Conservation (phyloP, 2,113 vertebrate genomes). For the Hippocampus barbouri region DNA sequence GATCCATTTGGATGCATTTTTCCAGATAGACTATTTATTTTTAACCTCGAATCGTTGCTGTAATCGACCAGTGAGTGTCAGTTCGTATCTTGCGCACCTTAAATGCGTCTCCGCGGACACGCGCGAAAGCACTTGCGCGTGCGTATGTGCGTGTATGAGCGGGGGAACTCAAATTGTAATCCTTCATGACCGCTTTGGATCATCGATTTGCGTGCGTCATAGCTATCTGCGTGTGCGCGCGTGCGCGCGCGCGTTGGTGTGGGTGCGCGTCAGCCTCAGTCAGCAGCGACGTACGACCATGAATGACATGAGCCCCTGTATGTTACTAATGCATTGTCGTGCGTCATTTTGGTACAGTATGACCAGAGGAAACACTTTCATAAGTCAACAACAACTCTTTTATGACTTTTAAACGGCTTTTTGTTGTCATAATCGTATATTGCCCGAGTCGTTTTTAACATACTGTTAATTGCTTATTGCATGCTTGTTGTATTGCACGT, state of each 20-base stretch:
- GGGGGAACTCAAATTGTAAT: neutral
- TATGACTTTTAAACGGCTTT: neutral
- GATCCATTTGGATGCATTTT: neutral
- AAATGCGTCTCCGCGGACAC: too few relatives aligned
- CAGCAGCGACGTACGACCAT: constrained; percentile 26
- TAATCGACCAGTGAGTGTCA: too few relatives aligned
- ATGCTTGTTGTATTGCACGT: too few relatives aligned
- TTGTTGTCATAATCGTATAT: neutral
- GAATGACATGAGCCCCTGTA: constrained; percentile 25
- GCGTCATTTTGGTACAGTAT: neutral
- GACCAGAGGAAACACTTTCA: neutral
- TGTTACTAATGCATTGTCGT: constrained; percentile 9
- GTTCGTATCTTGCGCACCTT: too few relatives aligned
- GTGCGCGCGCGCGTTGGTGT: neutral
- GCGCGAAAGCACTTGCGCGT: neutral
- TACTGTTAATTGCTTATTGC: neutral
- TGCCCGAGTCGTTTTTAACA: neutral
- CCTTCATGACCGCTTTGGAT: neutral
- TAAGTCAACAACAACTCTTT: neutral
- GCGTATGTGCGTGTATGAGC: neutral
- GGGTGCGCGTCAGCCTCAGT: neutral
- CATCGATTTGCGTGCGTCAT: neutral
- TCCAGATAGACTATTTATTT: too few relatives aligned
- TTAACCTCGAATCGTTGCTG: too few relatives aligned
- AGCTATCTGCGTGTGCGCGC: neutral